Evolutionary conservation across 2,797 vertebrate species (phyloP), one percentile per base, ranked within the genome.

Genomic region (Momotus momota): DNA sequence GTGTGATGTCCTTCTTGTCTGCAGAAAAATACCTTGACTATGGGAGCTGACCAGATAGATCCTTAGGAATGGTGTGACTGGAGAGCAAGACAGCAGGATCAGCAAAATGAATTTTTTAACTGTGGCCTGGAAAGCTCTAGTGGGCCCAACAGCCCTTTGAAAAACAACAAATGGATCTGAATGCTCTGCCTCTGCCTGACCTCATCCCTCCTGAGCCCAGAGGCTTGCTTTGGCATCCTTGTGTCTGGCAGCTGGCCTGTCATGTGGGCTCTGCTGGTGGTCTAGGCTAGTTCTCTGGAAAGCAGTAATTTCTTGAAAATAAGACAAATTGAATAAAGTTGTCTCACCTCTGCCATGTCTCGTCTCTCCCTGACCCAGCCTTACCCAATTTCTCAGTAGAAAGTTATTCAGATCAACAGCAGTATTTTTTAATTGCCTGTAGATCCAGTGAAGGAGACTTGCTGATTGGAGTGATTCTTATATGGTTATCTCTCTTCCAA

Each of bases 231-330:
- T 31, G 1, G 33, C 49, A 71, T 54, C 57, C 38, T 69, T 14
- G 41, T 69, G 74, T 64, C 88, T 96, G 86, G 81, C 78, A 62
- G 61, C 65, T 33, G 29, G 41, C 79, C 79, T 83, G 75, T 15
- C 62, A 5, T 6, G 40, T 72, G 31, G 55, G 49, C 89, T 93
- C 16, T 86, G 87, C 87, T 95, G 92, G 88, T 97, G 92, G 84
- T 90, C 91, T 92, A 78, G 64, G 49, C 48, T 62, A 43, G 18
- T 85, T 88, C 31, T 92, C 54, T 75, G 79, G 9, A 33, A 66
- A 90, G 49, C 38, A 72, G 8, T 21, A 3, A 40, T 85, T 67
- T 35, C 29, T 62, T 86, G 72, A 86, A 45, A 20, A 20, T 45
- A 20, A 45, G 45, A 45, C 18, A 20, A 26, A 51, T 26, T 25